Evolutionary conservation across 2,888 invertebrate genomes (phyloP).

Genomic region (Eupithecia inturbata): DNA sequence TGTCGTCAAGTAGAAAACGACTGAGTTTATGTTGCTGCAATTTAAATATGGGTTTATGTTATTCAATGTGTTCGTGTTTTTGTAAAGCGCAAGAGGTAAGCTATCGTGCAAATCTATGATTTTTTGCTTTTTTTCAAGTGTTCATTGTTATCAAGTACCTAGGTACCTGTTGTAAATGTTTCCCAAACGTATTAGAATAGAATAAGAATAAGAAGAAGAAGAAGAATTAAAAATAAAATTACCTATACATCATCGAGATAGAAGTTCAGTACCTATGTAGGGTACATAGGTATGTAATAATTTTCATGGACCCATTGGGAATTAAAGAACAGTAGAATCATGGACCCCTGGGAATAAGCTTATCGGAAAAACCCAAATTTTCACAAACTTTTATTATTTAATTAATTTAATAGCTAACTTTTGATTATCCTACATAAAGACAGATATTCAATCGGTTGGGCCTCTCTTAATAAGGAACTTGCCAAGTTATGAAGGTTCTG

Average conservation of each 20-base stretch:
- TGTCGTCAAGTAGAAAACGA: conserved; percentile 52
- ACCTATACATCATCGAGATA: no score
- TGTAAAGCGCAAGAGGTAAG: conserved; percentile 58
- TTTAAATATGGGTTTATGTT: conserved; percentile 69
- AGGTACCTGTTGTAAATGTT: no score
- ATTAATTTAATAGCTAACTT: neutral
- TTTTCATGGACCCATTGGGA: no score
- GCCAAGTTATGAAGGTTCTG: neutral
- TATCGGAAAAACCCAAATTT: neutral
- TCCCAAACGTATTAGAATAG: no score
- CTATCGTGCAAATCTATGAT: neutral
- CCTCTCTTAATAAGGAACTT: neutral
- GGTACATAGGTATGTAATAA: no score
- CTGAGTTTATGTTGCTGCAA: conserved; percentile 49
- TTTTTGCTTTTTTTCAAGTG: neutral
- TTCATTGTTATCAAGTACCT: neutral
- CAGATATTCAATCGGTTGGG: neutral
- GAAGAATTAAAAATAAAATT: no score
- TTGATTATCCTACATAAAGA: neutral
- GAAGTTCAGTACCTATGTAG: no score
- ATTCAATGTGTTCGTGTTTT: conserved; percentile 61
- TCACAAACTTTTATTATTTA: no score
- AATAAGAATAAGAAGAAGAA: no score
- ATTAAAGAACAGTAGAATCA: no score
- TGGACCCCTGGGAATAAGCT: no score